Evolutionary conservation across 1,140 invertebrate genomes (phyloP), one percentile per base, ranked within the genome.

Genomic region (Trichonephila clavipes): DNA sequence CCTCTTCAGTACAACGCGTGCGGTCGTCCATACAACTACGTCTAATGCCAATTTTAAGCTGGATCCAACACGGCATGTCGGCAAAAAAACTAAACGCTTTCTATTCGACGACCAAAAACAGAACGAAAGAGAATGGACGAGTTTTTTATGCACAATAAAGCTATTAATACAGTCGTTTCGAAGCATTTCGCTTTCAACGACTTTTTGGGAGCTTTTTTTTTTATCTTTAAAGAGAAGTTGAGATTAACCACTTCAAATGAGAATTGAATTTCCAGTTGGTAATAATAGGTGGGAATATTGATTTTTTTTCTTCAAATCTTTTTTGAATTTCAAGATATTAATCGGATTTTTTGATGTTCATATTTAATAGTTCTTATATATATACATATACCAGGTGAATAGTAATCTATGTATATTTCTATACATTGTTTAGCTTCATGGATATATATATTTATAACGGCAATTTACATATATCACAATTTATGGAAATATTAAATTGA

Each of bases 1-100:
- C 87, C 87, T 88, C 62, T 72, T 64, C 40, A 88, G 8, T 16
- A 4, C 19, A 40, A 51, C 62, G 28, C 87, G 87, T 88, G 87
- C 40, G 1, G 34, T 8, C 34, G 21, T 19, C 14, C 62, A 12
- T 88, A 72, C 28, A 40, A 88, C 62, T 88, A 1, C 64, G 58
- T 7, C 87, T 12, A 77, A 77, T 77, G 40, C 69, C 69, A 77
- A 77, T 77, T 87, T 61, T 34, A 87, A 61, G 85, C 28, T 61
- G 59, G 59, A 40, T 87, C 59, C 6, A 24, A 24, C 16, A 7
- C 69, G 18, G 28, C 69, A 77, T 34, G 24, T 14, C 21, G 10
- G 7, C n/a, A 85, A 85, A 85, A 83, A 59, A 85, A 85, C 21
- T 85, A 24, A 85, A 24, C 34, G n/a, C 3, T 85, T 24, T 85